Conservation (phyloP, 2,797 vertebrate species). For the Rhabdomys pumilio region DNA sequence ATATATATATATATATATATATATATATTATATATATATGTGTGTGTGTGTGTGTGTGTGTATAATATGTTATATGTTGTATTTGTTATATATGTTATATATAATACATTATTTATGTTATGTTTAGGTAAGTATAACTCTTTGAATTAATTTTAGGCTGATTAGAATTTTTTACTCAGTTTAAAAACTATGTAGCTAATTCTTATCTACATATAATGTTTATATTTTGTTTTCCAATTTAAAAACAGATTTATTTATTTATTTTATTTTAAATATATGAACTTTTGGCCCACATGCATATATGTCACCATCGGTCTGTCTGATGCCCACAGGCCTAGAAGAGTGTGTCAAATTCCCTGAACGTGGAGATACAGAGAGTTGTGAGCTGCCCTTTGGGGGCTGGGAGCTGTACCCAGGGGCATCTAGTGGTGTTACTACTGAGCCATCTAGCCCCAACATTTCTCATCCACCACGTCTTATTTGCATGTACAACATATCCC, state of each 20-base stretch:
- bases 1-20: no score
- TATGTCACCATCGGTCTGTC: not conserved
- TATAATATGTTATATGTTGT: not conserved
- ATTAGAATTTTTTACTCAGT: not conserved
- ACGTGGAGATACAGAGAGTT: not conserved
- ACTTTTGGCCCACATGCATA: not conserved
- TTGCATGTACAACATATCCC: constrained; percentile 27
- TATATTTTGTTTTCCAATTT: constrained; percentile 7
- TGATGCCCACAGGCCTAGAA: not conserved
- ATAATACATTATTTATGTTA: not conserved
- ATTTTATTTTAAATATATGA: not conserved
- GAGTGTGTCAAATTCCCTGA: not conserved
- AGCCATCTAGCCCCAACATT: not conserved
- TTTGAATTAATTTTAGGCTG: constrained; percentile 52
- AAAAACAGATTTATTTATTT: not conserved
- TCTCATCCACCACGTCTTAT: not conserved
- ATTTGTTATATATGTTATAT: not conserved
- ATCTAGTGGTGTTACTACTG: not conserved
- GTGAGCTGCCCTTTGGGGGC: not conserved
- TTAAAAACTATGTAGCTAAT: constrained; percentile 29
- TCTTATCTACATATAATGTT: not conserved
- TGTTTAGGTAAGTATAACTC: not conserved
- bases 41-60: no score
- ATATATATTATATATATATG: not conserved
- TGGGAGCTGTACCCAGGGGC: not conserved